Percentiles rank a stretch among this genome's conserved stretches.
These are phyloP conservation scores for Mionectes olivaceus DNA, from an alignment of 2,797 vertebrate genomes.

Conservation along the genomic window DNA sequence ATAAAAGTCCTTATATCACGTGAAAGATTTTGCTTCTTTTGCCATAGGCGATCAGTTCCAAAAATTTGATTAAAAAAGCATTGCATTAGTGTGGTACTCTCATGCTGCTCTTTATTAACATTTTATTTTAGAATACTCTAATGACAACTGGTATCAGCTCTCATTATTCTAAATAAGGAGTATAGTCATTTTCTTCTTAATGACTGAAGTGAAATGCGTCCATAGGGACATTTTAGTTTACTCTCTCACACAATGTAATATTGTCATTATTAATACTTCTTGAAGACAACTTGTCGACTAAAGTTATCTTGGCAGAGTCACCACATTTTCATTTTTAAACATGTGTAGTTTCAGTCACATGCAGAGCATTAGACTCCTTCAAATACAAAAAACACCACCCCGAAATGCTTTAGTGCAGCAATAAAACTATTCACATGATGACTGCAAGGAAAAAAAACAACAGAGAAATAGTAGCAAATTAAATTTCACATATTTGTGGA, in stretches of 20 bases:
- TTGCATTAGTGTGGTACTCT: conserved; percentile 51
- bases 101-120: conserved; percentile 52
- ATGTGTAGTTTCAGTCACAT: neutral
- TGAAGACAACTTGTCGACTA: neutral
- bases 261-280: conserved; percentile 46
- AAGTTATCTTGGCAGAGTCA: neutral
- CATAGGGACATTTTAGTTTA: conserved; percentile 47
- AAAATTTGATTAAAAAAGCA: conserved; percentile 70
- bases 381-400: neutral
- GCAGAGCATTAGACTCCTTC: neutral
- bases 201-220: conserved; percentile 53
- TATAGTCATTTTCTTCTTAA: conserved; percentile 66
- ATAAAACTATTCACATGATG: neutral
- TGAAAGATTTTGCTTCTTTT: conserved; percentile 46
- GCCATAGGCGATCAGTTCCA: conserved; percentile 56
- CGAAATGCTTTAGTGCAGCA: neutral
- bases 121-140: conserved; percentile 38
- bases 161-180: conserved; percentile 71
- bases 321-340: conserved; percentile 8
- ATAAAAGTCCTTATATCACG: conserved; percentile 33
- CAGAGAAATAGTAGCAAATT: neutral
- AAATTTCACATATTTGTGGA: neutral
- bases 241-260: conserved; percentile 50
- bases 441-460: neutral
- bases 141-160: conserved; percentile 16